Conservation (phyloP, 2,888 invertebrate species). For the Linyphia triangularis region DNA sequence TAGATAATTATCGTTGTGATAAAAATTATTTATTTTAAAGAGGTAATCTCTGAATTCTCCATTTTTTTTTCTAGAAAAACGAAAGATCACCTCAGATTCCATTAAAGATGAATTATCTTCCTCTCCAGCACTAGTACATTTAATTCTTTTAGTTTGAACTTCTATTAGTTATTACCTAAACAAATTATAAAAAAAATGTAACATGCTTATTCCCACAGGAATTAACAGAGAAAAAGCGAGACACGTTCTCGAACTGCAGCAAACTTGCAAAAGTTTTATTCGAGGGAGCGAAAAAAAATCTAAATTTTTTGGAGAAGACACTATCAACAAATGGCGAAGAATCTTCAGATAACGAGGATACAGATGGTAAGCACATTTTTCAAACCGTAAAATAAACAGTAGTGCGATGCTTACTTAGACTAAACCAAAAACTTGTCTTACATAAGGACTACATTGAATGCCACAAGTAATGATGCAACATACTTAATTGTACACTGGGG, state of each 20-base stretch:
- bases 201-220: background rate
- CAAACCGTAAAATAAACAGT: too few species aligned
- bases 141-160: background rate
- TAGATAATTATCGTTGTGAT: background rate
- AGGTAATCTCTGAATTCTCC: too few species aligned
- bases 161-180: background rate
- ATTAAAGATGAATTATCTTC: background rate
- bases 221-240: background rate
- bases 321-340: background rate
- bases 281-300: background rate
- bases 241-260: background rate
- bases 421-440: too few species aligned
- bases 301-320: background rate
- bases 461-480: too few species aligned
- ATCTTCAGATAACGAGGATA: background rate
- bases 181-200: background rate
- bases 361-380: too few species aligned
- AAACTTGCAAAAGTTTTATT: background rate
- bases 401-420: too few species aligned
- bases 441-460: too few species aligned
- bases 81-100: background rate
- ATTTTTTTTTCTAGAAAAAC: background rate
- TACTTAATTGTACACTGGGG: too few species aligned
- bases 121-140: background rate
- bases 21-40: background rate